A percentile compares a stretch with the other conserved stretches of the same genome.
Conservation (phyloP, 1,140 invertebrate species). For the Adelges cooleyi region DNA sequence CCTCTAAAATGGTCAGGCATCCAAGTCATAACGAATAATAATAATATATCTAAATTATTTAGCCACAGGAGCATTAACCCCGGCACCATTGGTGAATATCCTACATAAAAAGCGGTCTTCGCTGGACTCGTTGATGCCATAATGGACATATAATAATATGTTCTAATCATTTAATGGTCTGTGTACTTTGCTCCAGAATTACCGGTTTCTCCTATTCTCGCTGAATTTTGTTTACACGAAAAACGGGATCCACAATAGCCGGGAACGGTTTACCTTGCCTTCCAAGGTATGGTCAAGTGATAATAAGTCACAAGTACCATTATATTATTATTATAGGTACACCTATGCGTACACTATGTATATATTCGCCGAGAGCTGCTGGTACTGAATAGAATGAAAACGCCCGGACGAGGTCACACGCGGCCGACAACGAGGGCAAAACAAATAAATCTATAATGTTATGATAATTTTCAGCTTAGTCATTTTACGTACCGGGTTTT, state of each 20-base stretch:
- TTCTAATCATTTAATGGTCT: neutral
- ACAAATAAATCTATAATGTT: constrained; percentile 25
- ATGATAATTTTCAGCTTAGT: constrained; percentile 27
- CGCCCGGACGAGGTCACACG: neutral
- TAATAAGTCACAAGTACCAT: neutral
- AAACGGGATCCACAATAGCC: neutral
- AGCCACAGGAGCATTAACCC: too few relatives aligned
- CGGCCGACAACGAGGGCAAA: neutral
- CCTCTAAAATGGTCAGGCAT: too few relatives aligned
- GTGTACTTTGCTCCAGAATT: constrained; percentile 14
- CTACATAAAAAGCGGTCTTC: neutral
- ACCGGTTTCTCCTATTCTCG: neutral
- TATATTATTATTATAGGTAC: neutral
- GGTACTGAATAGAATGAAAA: neutral
- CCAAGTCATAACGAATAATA: too few relatives aligned
- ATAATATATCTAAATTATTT: too few relatives aligned
- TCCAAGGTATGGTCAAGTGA: neutral
- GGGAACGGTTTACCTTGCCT: neutral
- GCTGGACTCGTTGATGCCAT: neutral
- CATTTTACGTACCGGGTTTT: constrained; percentile 21
- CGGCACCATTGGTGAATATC: too few relatives aligned
- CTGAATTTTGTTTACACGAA: constrained; percentile 10
- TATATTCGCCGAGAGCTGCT: neutral
- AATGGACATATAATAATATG: neutral
- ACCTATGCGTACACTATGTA: neutral